These are phyloP conservation scores for Chamaea fasciata DNA, from an alignment of 2,113 vertebrate species.

Conservation along the genomic window DNA sequence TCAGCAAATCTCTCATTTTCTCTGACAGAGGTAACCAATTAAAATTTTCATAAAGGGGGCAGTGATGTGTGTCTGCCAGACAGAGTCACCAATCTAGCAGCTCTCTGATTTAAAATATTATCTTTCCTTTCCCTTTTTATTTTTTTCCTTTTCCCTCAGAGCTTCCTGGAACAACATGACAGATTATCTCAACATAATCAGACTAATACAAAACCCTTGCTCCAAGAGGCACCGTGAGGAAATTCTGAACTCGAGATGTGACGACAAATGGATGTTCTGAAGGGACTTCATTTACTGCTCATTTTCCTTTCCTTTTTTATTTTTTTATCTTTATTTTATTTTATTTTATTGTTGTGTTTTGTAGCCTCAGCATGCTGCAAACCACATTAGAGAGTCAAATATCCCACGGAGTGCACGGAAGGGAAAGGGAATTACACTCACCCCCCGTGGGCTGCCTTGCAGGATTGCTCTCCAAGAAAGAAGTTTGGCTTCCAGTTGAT, in stretches of 20 bases:
- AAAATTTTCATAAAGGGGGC: slow-evolving; percentile 64
- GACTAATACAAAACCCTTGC: not conserved
- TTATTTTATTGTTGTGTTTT: not conserved
- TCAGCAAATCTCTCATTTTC: slow-evolving; percentile 56
- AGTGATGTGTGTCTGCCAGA: slow-evolving; percentile 36
- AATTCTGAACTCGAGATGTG: not conserved
- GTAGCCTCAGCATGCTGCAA: not conserved
- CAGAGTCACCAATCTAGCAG: slow-evolving; percentile 40
- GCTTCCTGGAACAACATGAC: slow-evolving; percentile 10
- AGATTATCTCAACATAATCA: slow-evolving; percentile 54
- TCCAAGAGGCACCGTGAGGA: not conserved
- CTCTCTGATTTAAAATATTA: slow-evolving; percentile 43
- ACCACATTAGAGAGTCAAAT: not conserved
- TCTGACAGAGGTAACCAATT: slow-evolving; percentile 60
- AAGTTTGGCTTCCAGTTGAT: not conserved
- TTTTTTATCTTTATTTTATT: not conserved
- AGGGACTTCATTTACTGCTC: not conserved
- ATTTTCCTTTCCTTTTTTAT: not conserved
- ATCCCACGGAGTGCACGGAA: fast-evolving
- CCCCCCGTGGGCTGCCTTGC: not conserved
- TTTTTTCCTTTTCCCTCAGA: not conserved
- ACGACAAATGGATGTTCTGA: not conserved
- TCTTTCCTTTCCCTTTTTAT: not conserved
- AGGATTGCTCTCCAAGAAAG: not conserved
- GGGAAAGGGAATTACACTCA: not conserved